Percentiles rank a stretch among this genome's conserved stretches.
phyloP scores from a whole-genome alignment of 1,140 invertebrate genomes.

The Neelides sp. region DNA sequence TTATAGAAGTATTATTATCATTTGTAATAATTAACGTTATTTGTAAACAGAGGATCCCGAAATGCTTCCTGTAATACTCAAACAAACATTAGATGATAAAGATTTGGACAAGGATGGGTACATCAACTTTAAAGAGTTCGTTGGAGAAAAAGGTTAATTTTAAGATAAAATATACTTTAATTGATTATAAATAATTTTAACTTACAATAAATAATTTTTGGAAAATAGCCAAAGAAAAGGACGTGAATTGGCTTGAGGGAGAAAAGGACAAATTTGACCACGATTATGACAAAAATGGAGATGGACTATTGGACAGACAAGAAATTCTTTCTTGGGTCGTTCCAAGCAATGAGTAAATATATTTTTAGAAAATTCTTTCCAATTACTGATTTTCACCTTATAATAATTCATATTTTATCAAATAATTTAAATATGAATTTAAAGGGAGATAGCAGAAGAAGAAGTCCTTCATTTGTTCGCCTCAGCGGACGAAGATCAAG shows the following conservation, averaged over 20 bases:
- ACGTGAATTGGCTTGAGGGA: constrained; percentile 64
- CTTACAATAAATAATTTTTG: background rate
- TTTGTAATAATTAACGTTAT: too few species aligned
- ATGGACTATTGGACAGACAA: constrained; percentile 61
- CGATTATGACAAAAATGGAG: constrained; percentile 74
- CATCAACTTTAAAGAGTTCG: constrained; percentile 69
- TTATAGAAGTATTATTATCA: too few species aligned
- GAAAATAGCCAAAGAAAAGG: constrained; percentile 43
- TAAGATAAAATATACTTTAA: background rate
- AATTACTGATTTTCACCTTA: too few species aligned
- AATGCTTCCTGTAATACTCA: constrained; percentile 72
- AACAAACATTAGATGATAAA: constrained; percentile 68
- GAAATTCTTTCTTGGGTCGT: constrained; percentile 84
- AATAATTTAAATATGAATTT: constrained; percentile 30
- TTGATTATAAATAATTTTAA: background rate
- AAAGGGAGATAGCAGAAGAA: constrained; percentile 69
- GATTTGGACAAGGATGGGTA: constrained; percentile 70
- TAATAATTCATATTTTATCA: constrained; percentile 1
- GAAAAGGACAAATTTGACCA: constrained; percentile 85
- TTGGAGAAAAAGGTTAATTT: constrained; percentile 53
- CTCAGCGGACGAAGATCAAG: constrained; percentile 57
- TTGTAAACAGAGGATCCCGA: constrained; percentile 75
- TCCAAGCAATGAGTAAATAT: constrained; percentile 72
- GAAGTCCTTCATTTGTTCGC: constrained; percentile 85
- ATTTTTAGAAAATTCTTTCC: background rate